Base-by-base conservation (phyloP, 2,113 vertebrate species). In the Eublepharis macularius region DNA sequence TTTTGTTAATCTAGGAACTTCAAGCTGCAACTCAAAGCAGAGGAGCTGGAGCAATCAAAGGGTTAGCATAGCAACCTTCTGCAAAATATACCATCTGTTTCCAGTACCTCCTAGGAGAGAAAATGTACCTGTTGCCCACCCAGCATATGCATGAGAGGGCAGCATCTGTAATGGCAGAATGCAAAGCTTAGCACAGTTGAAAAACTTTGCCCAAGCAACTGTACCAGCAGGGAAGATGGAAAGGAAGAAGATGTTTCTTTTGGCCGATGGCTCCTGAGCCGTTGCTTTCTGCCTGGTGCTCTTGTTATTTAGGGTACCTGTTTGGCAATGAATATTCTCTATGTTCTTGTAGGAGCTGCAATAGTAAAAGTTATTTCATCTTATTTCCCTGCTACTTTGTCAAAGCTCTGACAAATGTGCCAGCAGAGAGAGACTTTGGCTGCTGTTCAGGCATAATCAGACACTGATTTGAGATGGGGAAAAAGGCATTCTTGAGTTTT, bases 391-490 rank as follows among this genome's bases (percentile, higher is more conserved):
- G 81, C 21, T 81, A 1, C 88, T 41, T 47, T 78, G 43, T 82
- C 66, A 85, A 76, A 90, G 63, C 24, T 81, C 24, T 41, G 76
- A 80, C 47, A 81, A 90, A 94, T 81, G 45, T 14, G 60, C 49
- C 87, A 69, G 39, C 74, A 84, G 0, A 0, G 34, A 82, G 47
- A 87, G 6, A 77, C 34, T 73, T 77, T 90, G 85, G 21, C 66
- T 76, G 79, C 79, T 3, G 26, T 69, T 87, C 54, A 60, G 89
- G 63, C 89, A 91, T 91, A 94, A 91, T 92, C 90, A 93, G 69
- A 54, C 85, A 84, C 77, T 84, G 86, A 78, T 91, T 84, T 83
- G 80, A 93, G 83, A 70, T 41, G 36, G 16, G 36, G 6, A 36
- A 12, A 88, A 76, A 77, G 66, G 86, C 57, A 86, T 89, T 90